Conservation (phyloP, 2,797 vertebrate species). For the Setipinna tenuifilis region DNA sequence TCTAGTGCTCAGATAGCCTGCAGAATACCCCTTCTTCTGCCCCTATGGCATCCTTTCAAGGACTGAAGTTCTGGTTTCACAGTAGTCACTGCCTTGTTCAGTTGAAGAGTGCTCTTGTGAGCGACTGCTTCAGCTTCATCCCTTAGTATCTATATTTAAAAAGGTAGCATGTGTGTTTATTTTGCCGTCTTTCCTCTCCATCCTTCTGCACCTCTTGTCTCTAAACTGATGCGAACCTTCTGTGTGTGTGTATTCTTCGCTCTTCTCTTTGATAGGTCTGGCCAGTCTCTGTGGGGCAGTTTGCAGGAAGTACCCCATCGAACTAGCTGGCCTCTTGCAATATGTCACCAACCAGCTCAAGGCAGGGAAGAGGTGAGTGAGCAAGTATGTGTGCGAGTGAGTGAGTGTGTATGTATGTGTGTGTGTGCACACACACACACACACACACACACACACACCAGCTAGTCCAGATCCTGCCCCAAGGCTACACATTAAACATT, state of each 20-base stretch:
- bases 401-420: not conserved
- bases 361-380: conserved; percentile 91
- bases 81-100: not conserved
- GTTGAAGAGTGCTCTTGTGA: not conserved
- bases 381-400: not conserved
- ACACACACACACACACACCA: not conserved
- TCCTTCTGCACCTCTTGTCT: not conserved
- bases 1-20: not conserved
- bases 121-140: not conserved
- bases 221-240: not conserved
- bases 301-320: conserved; percentile 98
- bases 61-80: not conserved
- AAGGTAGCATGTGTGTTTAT: not conserved
- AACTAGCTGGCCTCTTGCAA: conserved; percentile 95
- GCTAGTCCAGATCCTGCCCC: not conserved
- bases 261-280: conserved; percentile 75
- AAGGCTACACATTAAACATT: conserved; percentile 13
- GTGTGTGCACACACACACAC: no score
- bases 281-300: conserved; percentile 97
- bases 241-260: not conserved
- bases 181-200: not conserved
- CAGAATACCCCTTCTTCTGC: not conserved
- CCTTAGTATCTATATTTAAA: not conserved
- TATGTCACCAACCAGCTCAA: conserved; percentile 98
- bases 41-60: not conserved